A percentile compares a stretch with the other conserved stretches of the same genome.
phyloP scores from a whole-genome alignment of 2,797 vertebrate genomes.

The Neosilurus hyrtlii region DNA sequence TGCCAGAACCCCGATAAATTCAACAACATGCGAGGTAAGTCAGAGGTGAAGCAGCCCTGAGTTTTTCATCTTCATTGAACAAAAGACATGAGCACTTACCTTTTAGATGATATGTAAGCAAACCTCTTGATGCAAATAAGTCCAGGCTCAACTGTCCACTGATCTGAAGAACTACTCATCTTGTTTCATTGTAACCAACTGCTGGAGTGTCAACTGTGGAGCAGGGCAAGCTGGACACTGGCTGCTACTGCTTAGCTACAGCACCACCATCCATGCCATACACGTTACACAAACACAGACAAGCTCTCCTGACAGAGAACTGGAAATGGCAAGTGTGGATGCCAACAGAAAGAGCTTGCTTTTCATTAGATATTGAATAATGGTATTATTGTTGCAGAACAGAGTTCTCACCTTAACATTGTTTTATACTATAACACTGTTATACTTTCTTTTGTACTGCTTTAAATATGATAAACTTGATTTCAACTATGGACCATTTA shows the following conservation, averaged over 20 bases:
- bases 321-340: constrained; percentile 33
- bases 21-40: constrained; percentile 71
- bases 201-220: constrained; percentile 92
- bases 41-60: constrained; percentile 22
- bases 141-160: constrained; percentile 99
- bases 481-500: background rate
- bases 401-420: background rate
- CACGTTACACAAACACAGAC: constrained; percentile 57
- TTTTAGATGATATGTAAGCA: constrained; percentile 93
- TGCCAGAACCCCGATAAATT: constrained; percentile 88
- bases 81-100: constrained; percentile 88
- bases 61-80: constrained; percentile 58
- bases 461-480: background rate
- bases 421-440: background rate
- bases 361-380: background rate
- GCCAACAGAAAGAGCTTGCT: background rate
- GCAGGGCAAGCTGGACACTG: constrained; percentile 74
- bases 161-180: constrained; percentile 99
- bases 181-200: constrained; percentile 94
- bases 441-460: background rate
- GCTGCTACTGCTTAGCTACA: constrained; percentile 69
- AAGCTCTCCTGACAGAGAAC: constrained; percentile 59
- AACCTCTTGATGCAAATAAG: constrained; percentile 98
- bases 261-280: constrained; percentile 62
- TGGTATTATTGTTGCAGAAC: background rate